Percentiles rank a stretch among this genome's conserved stretches.
Conservation (phyloP, 2,888 invertebrate species). For the Pseudococcus jackbeardsleyi region DNA sequence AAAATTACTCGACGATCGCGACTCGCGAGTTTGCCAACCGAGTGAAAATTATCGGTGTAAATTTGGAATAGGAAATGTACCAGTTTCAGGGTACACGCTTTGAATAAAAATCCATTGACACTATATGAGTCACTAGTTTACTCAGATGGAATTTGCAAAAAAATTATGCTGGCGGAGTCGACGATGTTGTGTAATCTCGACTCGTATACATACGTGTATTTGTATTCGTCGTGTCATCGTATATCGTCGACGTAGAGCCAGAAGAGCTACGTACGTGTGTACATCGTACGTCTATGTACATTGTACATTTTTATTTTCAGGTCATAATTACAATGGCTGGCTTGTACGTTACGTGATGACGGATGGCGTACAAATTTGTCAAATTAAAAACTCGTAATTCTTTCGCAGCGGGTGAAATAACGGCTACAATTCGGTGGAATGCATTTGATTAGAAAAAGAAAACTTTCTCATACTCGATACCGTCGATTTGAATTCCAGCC, state of each 20-base stretch:
- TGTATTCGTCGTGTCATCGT: constrained; percentile 20
- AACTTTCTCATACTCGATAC: constrained; percentile 3
- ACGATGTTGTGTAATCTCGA: constrained; percentile 13
- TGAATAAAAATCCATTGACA: constrained; percentile 21
- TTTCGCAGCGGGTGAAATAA: not conserved
- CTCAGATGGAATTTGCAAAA: constrained; percentile 30
- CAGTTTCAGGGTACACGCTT: not conserved
- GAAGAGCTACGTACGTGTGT: constrained; percentile 6
- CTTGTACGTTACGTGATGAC: not conserved
- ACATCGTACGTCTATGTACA: not conserved
- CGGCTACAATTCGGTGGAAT: not conserved
- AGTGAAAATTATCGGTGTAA: not conserved
- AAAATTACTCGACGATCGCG: not conserved
- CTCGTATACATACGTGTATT: not conserved
- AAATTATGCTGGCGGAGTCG: not conserved
- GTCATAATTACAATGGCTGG: constrained; percentile 14
- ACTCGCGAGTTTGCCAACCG: not conserved
- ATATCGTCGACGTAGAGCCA: not conserved
- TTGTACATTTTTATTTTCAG: constrained; percentile 13
- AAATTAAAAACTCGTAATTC: constrained; percentile 28
- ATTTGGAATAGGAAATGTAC: constrained; percentile 14
- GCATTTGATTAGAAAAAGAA: not conserved
- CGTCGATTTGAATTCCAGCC: constrained; percentile 3
- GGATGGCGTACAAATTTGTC: constrained; percentile 23
- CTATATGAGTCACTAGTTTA: constrained; percentile 13